These are phyloP conservation scores for Sebastes aleutianus DNA, from an alignment of 2,797 vertebrate genomes.

Conservation along the genomic window DNA sequence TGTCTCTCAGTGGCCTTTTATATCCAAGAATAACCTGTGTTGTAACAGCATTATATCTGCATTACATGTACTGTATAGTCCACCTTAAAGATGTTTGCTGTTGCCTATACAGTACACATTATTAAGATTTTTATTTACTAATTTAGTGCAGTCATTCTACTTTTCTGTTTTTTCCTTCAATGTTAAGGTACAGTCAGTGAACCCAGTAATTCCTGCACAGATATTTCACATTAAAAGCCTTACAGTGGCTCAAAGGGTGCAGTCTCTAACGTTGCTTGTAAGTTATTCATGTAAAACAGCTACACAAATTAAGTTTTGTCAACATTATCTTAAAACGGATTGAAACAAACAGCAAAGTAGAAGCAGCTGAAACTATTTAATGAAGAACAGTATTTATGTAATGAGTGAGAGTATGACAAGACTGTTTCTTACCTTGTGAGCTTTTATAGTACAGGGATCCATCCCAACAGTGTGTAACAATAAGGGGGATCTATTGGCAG, in stretches of 20 bases:
- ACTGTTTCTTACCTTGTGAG: neutral
- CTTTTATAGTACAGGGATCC: neutral
- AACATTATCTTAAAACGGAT: neutral
- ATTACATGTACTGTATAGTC: conserved; percentile 5
- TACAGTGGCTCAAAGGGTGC: neutral
- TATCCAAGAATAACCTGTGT: neutral
- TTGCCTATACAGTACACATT: neutral
- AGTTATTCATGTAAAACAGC: neutral
- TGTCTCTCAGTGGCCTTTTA: conserved; percentile 7
- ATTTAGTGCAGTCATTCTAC: neutral
- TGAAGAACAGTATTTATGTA: neutral
- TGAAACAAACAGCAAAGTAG: neutral
- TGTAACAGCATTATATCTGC: conserved; percentile 4
- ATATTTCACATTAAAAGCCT: neutral
- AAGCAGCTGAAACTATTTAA: neutral
- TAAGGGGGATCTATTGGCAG: no score
- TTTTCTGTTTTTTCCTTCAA: neutral
- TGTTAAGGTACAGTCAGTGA: neutral
- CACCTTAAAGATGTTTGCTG: neutral
- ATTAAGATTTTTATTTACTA: neutral
- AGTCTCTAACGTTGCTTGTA: neutral
- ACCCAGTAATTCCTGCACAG: neutral
- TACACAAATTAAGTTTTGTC: neutral
- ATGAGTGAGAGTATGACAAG: neutral
- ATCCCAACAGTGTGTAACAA: neutral